Evolutionary conservation across 1,140 invertebrate species (phyloP).

Genomic region (Sesamia nonagrioides): DNA sequence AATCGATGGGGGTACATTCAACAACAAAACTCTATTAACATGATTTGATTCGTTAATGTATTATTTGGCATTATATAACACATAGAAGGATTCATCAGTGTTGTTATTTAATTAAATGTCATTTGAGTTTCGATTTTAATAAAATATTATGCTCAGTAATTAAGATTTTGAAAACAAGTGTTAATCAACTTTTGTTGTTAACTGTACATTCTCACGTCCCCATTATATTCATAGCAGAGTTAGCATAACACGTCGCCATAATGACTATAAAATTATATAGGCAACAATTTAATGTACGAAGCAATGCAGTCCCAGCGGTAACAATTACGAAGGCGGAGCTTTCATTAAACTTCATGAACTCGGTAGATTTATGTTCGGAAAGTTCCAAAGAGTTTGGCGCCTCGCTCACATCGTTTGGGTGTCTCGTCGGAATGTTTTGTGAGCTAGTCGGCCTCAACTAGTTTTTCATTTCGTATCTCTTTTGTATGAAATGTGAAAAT

Average conservation of each 20-base stretch:
- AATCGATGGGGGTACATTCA: too few relatives aligned
- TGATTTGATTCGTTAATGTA: too few relatives aligned
- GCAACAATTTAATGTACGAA: conserved; percentile 39
- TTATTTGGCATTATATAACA: too few relatives aligned
- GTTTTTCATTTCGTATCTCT: conserved; percentile 6
- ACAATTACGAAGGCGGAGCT: conserved; percentile 46
- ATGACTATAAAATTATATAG: conserved; percentile 42
- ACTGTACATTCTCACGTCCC: neutral
- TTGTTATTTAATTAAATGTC: too few relatives aligned
- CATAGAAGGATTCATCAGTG: too few relatives aligned
- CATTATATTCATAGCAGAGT: neutral
- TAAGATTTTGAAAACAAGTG: too few relatives aligned
- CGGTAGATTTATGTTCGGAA: conserved; percentile 40
- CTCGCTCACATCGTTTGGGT: conserved; percentile 32
- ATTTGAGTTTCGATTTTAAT: too few relatives aligned
- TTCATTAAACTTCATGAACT: conserved; percentile 48
- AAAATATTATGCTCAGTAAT: too few relatives aligned
- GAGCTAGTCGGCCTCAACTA: conserved; percentile 27
- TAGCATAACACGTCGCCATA: conserved; percentile 29
- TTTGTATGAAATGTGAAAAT: conserved; percentile 21
- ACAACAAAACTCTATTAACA: too few relatives aligned
- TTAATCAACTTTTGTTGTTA: too few relatives aligned
- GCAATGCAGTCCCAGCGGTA: conserved; percentile 47
- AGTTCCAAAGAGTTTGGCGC: conserved; percentile 43
- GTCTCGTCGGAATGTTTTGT: conserved; percentile 33